Conservation (phyloP, 2,113 vertebrate species). For the Ammodramus savannarum region DNA sequence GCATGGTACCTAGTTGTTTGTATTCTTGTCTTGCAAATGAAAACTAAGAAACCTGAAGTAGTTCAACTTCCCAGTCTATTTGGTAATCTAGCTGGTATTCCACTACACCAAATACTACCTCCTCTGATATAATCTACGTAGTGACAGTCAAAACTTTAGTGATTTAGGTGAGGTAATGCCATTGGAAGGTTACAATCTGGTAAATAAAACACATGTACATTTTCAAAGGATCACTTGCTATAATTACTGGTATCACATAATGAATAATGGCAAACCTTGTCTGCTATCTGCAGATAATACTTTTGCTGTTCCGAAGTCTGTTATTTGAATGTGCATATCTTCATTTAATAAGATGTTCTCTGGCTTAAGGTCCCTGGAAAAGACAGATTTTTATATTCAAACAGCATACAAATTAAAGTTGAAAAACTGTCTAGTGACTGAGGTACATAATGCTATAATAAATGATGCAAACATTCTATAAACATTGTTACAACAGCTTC, state of each 20-base stretch:
- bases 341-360: constrained; percentile 98
- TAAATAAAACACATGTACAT: background rate
- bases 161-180: background rate
- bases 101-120: background rate
- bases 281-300: constrained; percentile 93
- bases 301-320: constrained; percentile 98
- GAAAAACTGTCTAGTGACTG: background rate
- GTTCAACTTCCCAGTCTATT: background rate
- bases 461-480: background rate
- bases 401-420: background rate
- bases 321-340: constrained; percentile 99
- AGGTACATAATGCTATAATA: background rate
- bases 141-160: background rate
- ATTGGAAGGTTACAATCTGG: background rate
- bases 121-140: background rate
- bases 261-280: constrained; percentile 78
- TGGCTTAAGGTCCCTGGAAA: constrained; percentile 94
- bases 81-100: background rate
- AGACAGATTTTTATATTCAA: constrained; percentile 10
- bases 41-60: background rate
- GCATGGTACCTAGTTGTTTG: background rate
- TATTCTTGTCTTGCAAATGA: background rate
- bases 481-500: background rate
- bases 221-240: constrained; percentile 17
- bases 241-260: background rate